These are phyloP conservation scores for Tachypleus tridentatus DNA, from an alignment of 1,140 invertebrate species.

Conservation along the genomic window DNA sequence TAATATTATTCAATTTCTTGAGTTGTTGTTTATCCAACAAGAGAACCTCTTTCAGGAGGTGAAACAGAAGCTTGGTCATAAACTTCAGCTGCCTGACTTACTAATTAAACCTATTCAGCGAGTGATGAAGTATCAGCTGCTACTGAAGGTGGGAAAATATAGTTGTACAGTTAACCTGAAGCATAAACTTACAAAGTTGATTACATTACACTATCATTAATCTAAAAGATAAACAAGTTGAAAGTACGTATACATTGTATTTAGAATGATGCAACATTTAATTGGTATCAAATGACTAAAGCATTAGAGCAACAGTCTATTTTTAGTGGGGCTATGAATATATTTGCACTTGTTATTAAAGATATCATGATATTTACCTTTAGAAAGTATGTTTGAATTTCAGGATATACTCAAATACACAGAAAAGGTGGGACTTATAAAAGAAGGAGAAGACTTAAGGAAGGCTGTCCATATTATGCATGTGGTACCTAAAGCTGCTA, in stretches of 20 bases:
- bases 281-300: no score
- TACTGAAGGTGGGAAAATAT: slow-evolving; percentile 61
- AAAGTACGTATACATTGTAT: no score
- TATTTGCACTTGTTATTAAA: no score
- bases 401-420: slow-evolving; percentile 46
- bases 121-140: slow-evolving; percentile 94
- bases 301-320: no score
- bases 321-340: no score
- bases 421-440: slow-evolving; percentile 43
- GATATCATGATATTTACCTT: background rate
- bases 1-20: no score
- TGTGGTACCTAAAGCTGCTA: slow-evolving; percentile 89
- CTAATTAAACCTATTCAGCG: slow-evolving; percentile 97
- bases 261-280: no score
- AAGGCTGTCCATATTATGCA: slow-evolving; percentile 72
- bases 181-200: no score
- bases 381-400: slow-evolving; percentile 1
- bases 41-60: slow-evolving; percentile 51
- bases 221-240: no score
- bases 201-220: no score
- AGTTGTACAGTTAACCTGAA: no score
- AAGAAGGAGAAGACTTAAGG: slow-evolving; percentile 55
- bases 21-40: no score
- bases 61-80: slow-evolving; percentile 82
- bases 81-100: slow-evolving; percentile 84